Evolutionary conservation across 2,888 invertebrate genomes (phyloP).

Genomic region (Dusona sp.): DNA sequence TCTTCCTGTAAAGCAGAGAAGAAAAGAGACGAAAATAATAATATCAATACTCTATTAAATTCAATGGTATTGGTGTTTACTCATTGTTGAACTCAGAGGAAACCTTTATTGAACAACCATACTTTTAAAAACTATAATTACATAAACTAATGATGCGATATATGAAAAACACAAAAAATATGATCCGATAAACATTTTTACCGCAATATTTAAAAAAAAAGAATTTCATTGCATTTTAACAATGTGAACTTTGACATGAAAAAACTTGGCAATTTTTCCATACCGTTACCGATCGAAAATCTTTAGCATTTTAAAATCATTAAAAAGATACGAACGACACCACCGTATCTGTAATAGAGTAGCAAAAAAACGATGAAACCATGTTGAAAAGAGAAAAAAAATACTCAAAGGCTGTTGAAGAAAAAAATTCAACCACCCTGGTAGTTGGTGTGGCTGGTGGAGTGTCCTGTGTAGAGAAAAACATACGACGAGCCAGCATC

Average conservation of each 20-base stretch:
- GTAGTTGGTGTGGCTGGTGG: no score
- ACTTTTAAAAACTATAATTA: not conserved
- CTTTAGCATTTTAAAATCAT: not conserved
- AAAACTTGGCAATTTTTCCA: not conserved
- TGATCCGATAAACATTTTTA: not conserved
- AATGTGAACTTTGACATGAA: not conserved
- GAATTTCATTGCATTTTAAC: not conserved
- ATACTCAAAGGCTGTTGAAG: not conserved
- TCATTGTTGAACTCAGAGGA: no score
- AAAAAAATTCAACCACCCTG: not conserved
- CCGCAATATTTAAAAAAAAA: not conserved
- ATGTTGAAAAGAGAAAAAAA: not conserved
- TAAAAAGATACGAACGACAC: not conserved
- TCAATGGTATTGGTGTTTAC: no score
- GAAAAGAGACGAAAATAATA: not conserved
- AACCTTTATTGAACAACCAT: no score
- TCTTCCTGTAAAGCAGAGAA: not conserved
- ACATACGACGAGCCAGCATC: constrained; percentile 46
- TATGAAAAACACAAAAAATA: no score
- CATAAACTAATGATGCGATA: not conserved
- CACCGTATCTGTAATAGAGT: not conserved
- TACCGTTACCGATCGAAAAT: not conserved
- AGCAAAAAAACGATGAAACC: not conserved
- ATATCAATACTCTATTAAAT: not conserved
- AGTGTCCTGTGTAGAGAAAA: not conserved